A percentile compares a stretch with the other conserved stretches of the same genome.
Conservation (phyloP, 2,113 vertebrate genomes). For the Notothenia coriiceps region DNA sequence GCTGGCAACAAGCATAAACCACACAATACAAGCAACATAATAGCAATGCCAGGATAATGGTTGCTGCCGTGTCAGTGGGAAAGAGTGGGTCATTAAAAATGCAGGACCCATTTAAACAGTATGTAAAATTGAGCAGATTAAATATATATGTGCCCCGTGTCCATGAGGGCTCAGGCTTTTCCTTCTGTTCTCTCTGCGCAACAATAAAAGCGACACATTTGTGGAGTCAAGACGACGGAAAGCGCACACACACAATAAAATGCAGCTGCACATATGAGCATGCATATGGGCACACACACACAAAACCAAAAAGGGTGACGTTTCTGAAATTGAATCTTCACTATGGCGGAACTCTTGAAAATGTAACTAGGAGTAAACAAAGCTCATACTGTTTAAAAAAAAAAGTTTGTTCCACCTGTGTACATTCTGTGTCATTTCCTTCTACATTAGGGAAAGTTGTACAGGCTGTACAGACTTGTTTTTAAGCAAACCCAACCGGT, state of each 20-base stretch:
- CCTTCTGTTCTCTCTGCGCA: conserved; percentile 40
- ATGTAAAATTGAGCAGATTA: conserved; percentile 80
- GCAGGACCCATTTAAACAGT: conserved; percentile 75
- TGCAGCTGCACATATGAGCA: background rate
- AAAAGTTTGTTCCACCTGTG: background rate
- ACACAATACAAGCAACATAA: conserved; percentile 29
- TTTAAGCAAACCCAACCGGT: conserved; percentile 11
- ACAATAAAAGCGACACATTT: conserved; percentile 44
- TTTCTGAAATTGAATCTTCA: conserved; percentile 32
- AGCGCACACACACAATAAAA: conserved; percentile 5
- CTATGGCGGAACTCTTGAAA: conserved; percentile 5
- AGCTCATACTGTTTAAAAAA: background rate
- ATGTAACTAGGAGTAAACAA: conserved; percentile 27
- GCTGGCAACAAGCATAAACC: conserved; percentile 27
- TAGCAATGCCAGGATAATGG: conserved; percentile 29
- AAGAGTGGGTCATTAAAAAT: conserved; percentile 76
- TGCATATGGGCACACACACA: background rate
- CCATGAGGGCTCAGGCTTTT: conserved; percentile 24
- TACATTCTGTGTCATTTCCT: background rate
- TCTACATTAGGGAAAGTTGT: background rate
- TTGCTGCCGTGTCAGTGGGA: conserved; percentile 58
- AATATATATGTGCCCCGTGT: conserved; percentile 74
- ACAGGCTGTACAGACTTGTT: background rate
- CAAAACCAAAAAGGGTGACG: background rate
- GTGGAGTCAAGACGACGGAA: background rate